A percentile compares a stretch with the other conserved stretches of the same genome.
These are phyloP conservation scores for Lophura nycthemera DNA, from an alignment of 2,113 vertebrate species.

Conservation along the genomic window DNA sequence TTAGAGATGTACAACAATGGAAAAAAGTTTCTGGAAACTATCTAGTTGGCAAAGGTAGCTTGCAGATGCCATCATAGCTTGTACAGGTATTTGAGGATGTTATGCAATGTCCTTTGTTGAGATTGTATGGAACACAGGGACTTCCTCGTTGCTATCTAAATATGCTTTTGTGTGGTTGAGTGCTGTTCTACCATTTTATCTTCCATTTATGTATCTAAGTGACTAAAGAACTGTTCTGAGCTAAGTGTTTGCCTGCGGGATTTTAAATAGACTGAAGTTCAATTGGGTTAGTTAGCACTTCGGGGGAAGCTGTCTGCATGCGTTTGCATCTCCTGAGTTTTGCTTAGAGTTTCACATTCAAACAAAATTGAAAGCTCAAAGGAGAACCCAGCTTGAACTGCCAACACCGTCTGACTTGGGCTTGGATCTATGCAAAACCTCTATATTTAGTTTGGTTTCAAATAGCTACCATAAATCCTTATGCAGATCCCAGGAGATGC, in stretches of 20 bases:
- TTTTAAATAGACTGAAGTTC: conserved; percentile 51
- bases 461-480: conserved; percentile 35
- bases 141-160: neutral
- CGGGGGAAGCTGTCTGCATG: conserved; percentile 31
- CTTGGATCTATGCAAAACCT: conserved; percentile 28
- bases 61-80: neutral
- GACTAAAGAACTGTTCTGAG: conserved; percentile 2
- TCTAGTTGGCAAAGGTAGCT: neutral
- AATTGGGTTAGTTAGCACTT: conserved; percentile 43
- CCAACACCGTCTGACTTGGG: conserved; percentile 8
- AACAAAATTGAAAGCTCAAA: conserved; percentile 28
- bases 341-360: conserved; percentile 23
- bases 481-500: conserved; percentile 8
- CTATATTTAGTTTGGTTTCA: conserved; percentile 61
- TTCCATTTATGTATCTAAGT: neutral
- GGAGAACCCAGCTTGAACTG: conserved; percentile 29
- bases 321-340: conserved; percentile 41
- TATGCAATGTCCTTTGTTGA: neutral
- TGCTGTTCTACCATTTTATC: neutral
- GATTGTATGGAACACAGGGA: neutral
- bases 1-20: neutral
- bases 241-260: neutral
- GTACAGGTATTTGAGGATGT: neutral
- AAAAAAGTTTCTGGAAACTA: neutral
- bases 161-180: neutral